Percentiles rank a stretch among this genome's conserved stretches.
Conservation (phyloP, 2,113 vertebrate genomes). For the Lipotes vexillifer region DNA sequence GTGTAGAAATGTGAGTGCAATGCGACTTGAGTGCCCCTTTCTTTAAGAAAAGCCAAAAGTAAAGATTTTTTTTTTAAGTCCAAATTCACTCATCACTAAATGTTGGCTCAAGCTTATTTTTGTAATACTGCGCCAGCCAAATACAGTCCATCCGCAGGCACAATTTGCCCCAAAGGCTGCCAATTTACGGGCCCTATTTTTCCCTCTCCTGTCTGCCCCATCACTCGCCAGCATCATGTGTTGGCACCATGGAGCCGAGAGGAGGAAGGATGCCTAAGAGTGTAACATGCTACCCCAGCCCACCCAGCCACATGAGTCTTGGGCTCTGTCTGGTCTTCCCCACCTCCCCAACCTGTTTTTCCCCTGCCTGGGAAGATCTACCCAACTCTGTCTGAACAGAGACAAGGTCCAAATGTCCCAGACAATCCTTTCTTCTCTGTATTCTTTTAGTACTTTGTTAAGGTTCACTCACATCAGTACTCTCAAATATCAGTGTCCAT, state of each 20-base stretch:
- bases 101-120: background rate
- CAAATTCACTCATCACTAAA: background rate
- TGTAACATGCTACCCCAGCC: background rate
- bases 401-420: background rate
- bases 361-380: background rate
- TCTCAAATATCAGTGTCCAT: background rate
- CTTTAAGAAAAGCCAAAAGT: background rate
- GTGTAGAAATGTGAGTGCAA: background rate
- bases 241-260: background rate
- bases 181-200: background rate
- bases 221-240: accelerated
- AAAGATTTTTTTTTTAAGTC: background rate
- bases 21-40: background rate
- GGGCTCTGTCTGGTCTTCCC: background rate
- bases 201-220: background rate
- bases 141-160: background rate
- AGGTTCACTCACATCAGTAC: background rate
- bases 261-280: background rate
- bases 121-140: background rate
- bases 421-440: background rate
- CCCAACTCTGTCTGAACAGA: background rate
- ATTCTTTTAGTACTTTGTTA: background rate
- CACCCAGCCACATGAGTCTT: too few relatives aligned
- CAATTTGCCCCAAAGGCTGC: background rate
- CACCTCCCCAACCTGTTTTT: background rate